Evolutionary conservation across 2,888 invertebrate genomes (phyloP).

Genomic region (Sycophila texana): DNA sequence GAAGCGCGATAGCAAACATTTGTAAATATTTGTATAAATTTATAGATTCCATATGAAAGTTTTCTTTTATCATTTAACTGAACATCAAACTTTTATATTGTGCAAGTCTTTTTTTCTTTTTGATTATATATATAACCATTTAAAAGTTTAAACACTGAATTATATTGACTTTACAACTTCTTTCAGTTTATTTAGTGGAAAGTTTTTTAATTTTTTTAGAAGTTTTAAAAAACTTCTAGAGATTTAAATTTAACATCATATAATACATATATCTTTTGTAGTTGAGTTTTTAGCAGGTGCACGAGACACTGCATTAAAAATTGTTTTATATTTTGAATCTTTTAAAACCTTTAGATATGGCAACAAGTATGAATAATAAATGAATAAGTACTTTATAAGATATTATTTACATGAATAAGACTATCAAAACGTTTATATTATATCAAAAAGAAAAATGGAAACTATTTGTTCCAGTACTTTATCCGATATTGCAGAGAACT

Average conservation of each 20-base stretch:
- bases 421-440: too few species aligned
- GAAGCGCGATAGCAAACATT: slow-evolving; percentile 52
- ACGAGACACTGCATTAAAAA: too few species aligned
- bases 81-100: neutral
- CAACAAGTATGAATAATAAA: neutral
- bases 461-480: too few species aligned
- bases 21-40: slow-evolving; percentile 7
- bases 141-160: slow-evolving; percentile 12
- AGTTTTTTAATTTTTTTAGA: neutral
- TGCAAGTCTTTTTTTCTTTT: slow-evolving; percentile 25
- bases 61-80: neutral
- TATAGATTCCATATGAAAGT: slow-evolving; percentile 12
- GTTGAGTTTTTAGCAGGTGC: too few species aligned
- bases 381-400: neutral
- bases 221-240: too few species aligned
- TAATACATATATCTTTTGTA: too few species aligned
- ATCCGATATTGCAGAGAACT: too few species aligned
- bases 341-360: neutral
- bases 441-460: too few species aligned
- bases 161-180: neutral
- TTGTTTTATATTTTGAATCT: slow-evolving; percentile 2
- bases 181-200: neutral
- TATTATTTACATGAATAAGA: too few species aligned
- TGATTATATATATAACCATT: slow-evolving; percentile 24
- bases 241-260: too few species aligned